phyloP scores from a whole-genome alignment of 2,797 vertebrate species.

The Hyperoplus lanceolatus region DNA sequence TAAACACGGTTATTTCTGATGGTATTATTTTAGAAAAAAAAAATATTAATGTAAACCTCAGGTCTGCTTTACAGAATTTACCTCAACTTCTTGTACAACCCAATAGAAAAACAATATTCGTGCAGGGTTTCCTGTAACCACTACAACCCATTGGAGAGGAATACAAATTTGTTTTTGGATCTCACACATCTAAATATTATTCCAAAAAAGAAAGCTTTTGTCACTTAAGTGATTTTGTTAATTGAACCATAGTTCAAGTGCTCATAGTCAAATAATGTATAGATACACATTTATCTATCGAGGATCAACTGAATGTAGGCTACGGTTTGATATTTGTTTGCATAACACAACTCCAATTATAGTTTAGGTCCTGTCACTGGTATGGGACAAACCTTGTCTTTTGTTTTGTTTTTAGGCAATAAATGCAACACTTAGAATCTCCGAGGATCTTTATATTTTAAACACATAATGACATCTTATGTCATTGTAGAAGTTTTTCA shows the following conservation, averaged over 20 bases:
- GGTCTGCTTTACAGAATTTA: neutral
- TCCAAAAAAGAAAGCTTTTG: conserved; percentile 5
- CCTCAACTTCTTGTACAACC: too few species aligned
- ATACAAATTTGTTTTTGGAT: too few species aligned
- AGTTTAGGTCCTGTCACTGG: neutral
- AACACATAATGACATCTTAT: conserved; percentile 5
- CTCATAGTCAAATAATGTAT: conserved; percentile 4
- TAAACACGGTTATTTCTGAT: conserved; percentile 6
- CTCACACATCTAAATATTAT: neutral
- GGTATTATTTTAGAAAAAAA: neutral
- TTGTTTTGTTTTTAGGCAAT: neutral
- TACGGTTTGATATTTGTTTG: neutral
- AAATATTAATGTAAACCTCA: neutral
- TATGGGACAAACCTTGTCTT: neutral
- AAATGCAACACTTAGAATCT: conserved; percentile 1
- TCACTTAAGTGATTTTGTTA: conserved; percentile 45
- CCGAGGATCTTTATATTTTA: neutral
- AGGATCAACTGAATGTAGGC: conserved; percentile 9
- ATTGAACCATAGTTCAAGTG: conserved; percentile 16
- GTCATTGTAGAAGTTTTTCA: neutral
- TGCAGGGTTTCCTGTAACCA: too few species aligned
- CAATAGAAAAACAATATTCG: too few species aligned
- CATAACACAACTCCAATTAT: neutral
- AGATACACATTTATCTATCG: neutral
- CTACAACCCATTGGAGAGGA: too few species aligned